Base-by-base conservation (phyloP, 2,888 invertebrate genomes). In the Adineta ricciae region DNA sequence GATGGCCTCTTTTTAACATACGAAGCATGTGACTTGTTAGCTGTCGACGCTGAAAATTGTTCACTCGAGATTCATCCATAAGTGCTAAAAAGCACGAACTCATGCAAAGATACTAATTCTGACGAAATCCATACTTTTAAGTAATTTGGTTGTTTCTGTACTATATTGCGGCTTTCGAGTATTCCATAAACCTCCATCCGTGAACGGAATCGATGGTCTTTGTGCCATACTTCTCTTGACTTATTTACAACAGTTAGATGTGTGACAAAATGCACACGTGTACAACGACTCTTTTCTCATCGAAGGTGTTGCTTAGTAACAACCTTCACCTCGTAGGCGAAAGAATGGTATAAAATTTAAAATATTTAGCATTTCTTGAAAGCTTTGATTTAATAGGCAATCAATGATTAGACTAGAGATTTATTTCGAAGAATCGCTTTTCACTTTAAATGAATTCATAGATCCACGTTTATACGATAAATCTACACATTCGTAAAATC, bases 111-210 rank as follows among this genome's bases (percentile, higher is more conserved):
- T n/a, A n/a, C n/a, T n/a, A n/a, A n/a, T n/a, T n/a, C n/a, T 21
- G 4, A 41, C 14, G 5, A 3, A n/a, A 24, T 78, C 7, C 14
- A 38, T 78, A 78, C 78, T 78, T 8, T 78, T 78, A 24, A 78
- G 41, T n/a, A 78, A 78, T 38, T 78, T 78, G 7, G 78, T 14
- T 41, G 78, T 78, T 78, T 41, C 78, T 41, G 32, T 9, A 41
- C 78, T 78, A 78, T 8, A 78, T 38, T 78, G 24, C 24, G 41
- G 38, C 41, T n/a, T 78, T 78, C 78, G 78, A 41, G 78, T 78
- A 78, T 78, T 78, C 78, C 78, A 78, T 78, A 78, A n/a, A 24
- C 78, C 78, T 14, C 78, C 78, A 41, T 78, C 24, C 19, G 78
- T 78, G n/a, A 78, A n/a, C 41, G n/a, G 21, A 24, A 78, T n/a